These are phyloP conservation scores for Aurelia sp. DNA, from an alignment of 30 jellyfish, hydroid and myxozoan species.

Conservation along the genomic window DNA sequence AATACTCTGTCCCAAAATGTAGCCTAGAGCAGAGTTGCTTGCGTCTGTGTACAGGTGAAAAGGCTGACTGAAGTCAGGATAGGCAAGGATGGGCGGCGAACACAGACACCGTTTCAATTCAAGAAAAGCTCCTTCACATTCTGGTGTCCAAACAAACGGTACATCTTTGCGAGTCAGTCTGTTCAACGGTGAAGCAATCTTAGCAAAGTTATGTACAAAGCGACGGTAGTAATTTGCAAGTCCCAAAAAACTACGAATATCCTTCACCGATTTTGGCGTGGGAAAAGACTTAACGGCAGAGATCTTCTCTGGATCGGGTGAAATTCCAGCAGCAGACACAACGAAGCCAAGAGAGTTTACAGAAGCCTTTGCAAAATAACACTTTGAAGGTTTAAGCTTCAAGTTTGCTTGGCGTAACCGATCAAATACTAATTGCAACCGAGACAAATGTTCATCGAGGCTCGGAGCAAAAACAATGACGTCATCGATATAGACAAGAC, in stretches of 20 bases:
- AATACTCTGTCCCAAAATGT: conserved; percentile 28
- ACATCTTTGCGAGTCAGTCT: too few relatives aligned
- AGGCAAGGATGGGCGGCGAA: conserved; percentile 51
- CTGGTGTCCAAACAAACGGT: too few relatives aligned
- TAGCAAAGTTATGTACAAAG: conserved; percentile 32
- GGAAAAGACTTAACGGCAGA: conserved; percentile 16
- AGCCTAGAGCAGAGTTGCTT: conserved; percentile 45
- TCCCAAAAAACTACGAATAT: conserved; percentile 22
- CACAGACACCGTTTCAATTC: conserved; percentile 10
- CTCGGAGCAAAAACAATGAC: conserved; percentile 36
- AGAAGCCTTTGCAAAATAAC: conserved; percentile 41
- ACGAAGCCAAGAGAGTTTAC: conserved; percentile 63
- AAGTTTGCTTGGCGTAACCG: conserved; percentile 62
- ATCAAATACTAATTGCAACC: conserved; percentile 32
- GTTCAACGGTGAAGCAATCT: not conserved
- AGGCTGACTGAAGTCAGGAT: conserved; percentile 47
- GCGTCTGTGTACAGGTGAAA: conserved; percentile 62
- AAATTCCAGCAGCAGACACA: conserved; percentile 60
- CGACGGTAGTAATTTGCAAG: conserved; percentile 43
- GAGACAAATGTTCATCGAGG: conserved; percentile 45
- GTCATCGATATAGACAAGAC: conserved; percentile 53
- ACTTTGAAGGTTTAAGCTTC: conserved; percentile 59
- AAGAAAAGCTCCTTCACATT: conserved; percentile 29
- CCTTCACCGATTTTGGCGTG: conserved; percentile 36
- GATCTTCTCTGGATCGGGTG: conserved; percentile 60